phyloP scores from a whole-genome alignment of 2,797 vertebrate genomes.

The Mastacembelus armatus region DNA sequence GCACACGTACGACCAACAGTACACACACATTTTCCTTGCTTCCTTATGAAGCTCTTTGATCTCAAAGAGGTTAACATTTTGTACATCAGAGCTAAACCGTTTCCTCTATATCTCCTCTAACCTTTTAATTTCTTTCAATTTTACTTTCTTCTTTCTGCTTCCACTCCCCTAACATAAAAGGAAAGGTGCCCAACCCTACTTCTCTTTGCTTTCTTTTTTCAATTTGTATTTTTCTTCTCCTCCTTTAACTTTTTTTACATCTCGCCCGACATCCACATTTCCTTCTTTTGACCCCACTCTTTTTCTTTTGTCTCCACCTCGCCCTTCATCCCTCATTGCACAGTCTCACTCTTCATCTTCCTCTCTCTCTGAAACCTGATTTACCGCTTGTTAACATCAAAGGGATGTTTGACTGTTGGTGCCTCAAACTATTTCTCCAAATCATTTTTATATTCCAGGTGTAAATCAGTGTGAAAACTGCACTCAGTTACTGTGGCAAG shows the following conservation, averaged over 20 bases:
- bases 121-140: conserved; percentile 70
- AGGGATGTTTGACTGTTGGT: conserved; percentile 72
- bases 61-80: conserved; percentile 60
- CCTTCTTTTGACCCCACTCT: conserved; percentile 57
- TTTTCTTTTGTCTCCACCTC: conserved; percentile 62
- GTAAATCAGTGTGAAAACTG: conserved; percentile 75
- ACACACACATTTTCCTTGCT: conserved; percentile 15
- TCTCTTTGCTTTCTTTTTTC: conserved; percentile 35
- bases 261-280: conserved; percentile 46
- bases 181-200: conserved; percentile 48
- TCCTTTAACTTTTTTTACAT: conserved; percentile 55
- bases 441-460: conserved; percentile 79
- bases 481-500: conserved; percentile 31
- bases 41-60: conserved; percentile 59
- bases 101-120: conserved; percentile 48
- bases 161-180: conserved; percentile 64
- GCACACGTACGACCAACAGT: not conserved
- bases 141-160: conserved; percentile 41
- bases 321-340: conserved; percentile 27
- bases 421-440: conserved; percentile 78
- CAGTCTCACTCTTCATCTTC: conserved; percentile 71
- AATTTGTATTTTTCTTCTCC: conserved; percentile 48
- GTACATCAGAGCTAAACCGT: conserved; percentile 56
- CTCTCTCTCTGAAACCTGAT: conserved; percentile 75
- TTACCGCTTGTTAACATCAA: conserved; percentile 82